phyloP scores from a whole-genome alignment of 1,140 invertebrate species.

The Harpegnathos saltator region DNA sequence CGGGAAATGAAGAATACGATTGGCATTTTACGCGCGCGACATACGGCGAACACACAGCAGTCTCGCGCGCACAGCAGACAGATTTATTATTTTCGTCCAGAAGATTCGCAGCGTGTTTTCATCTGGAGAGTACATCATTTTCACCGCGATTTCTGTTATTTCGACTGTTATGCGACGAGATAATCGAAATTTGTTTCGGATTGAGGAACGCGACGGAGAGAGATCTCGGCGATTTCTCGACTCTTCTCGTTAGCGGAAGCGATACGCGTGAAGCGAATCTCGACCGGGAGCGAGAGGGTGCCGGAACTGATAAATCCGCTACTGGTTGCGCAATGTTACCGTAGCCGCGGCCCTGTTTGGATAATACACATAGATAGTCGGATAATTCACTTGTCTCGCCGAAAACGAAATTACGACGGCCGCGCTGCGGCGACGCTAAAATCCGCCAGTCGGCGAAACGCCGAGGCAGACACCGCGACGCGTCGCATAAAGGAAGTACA shows the following conservation, averaged over 20 bases:
- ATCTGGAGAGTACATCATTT: neutral
- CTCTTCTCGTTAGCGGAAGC: neutral
- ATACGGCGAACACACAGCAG: neutral
- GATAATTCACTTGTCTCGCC: conserved; percentile 75
- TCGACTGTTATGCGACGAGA: neutral
- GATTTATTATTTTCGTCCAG: neutral
- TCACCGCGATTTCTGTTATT: neutral
- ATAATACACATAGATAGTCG: conserved; percentile 75
- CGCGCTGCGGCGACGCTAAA: conserved; percentile 64
- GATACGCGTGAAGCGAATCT: neutral
- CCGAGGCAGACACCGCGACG: conserved; percentile 66
- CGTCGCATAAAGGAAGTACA: conserved; percentile 74
- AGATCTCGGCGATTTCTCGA: neutral
- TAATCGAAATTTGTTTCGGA: neutral
- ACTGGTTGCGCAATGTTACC: conserved; percentile 34
- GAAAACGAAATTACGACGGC: conserved; percentile 75
- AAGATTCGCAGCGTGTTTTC: neutral
- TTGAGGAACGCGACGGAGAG: neutral
- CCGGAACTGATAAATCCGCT: conserved; percentile 1
- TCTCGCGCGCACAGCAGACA: no score
- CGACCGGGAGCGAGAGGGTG: neutral
- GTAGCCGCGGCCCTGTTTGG: conserved; percentile 59
- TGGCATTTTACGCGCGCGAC: neutral
- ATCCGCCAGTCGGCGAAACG: conserved; percentile 64
- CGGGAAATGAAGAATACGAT: neutral